Conservation (phyloP, 2,888 invertebrate species). For the Diadromus collaris region DNA sequence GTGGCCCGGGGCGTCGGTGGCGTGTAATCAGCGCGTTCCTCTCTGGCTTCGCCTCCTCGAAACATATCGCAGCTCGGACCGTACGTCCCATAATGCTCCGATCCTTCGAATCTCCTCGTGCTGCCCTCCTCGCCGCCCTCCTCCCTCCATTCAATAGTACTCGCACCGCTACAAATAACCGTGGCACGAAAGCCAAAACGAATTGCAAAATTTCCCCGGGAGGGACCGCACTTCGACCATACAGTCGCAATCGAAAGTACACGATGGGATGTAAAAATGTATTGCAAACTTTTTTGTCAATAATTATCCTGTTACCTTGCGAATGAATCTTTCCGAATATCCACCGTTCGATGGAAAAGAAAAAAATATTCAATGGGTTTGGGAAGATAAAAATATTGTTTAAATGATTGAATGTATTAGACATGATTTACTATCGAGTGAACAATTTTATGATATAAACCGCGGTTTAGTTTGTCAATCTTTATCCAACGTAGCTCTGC, state of each 20-base stretch:
- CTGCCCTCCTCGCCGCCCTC: constrained; percentile 30
- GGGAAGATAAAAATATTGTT: too few relatives aligned
- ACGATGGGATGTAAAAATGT: too few relatives aligned
- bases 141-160: constrained; percentile 49
- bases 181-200: constrained; percentile 49
- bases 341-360: too few relatives aligned
- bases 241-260: not conserved
- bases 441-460: too few relatives aligned
- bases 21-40: constrained; percentile 74
- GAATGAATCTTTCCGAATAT: too few relatives aligned
- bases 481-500: too few relatives aligned
- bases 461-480: too few relatives aligned
- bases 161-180: constrained; percentile 50
- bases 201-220: constrained; percentile 46
- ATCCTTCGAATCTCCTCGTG: constrained; percentile 39
- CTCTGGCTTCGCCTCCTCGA: constrained; percentile 40
- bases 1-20: constrained; percentile 69
- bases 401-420: too few relatives aligned
- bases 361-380: too few relatives aligned
- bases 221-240: constrained; percentile 20
- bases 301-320: too few relatives aligned
- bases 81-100: constrained; percentile 31
- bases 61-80: constrained; percentile 31
- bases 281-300: constrained; percentile 1
- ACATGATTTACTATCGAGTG: too few relatives aligned